Conservation (phyloP, 2,888 invertebrate genomes). For the Hemithea aestivaria region DNA sequence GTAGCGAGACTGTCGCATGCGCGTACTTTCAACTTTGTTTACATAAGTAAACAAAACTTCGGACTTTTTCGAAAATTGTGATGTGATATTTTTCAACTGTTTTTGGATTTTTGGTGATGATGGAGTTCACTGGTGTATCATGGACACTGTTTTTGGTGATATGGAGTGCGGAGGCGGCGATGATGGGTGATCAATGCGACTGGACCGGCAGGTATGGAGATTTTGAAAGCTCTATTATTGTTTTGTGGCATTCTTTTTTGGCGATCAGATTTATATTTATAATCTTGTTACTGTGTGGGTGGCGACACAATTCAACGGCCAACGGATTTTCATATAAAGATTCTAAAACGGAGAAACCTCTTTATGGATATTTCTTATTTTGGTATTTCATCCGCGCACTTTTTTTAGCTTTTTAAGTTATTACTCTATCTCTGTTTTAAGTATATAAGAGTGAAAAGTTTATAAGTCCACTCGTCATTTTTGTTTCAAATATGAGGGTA, state of each 20-base stretch:
- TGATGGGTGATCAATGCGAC: constrained; percentile 84
- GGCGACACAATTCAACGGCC: neutral
- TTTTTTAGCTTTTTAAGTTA: too few relatives aligned
- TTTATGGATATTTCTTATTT: too few relatives aligned
- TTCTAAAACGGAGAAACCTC: too few relatives aligned
- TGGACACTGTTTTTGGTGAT: constrained; percentile 67
- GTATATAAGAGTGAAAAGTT: too few relatives aligned
- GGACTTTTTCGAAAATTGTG: constrained; percentile 35
- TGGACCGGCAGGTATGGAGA: constrained; percentile 83
- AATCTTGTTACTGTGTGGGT: too few relatives aligned
- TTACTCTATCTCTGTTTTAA: too few relatives aligned
- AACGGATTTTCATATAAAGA: neutral
- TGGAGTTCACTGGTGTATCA: constrained; percentile 52
- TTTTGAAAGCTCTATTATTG: constrained; percentile 39
- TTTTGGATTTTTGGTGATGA: constrained; percentile 39
- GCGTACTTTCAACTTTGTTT: constrained; percentile 43
- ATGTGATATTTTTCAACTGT: constrained; percentile 39
- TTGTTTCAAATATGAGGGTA: too few relatives aligned
- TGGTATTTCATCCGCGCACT: too few relatives aligned
- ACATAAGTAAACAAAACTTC: constrained; percentile 32
- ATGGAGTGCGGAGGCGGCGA: constrained; percentile 71
- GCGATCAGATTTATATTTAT: too few relatives aligned
- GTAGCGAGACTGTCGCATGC: constrained; percentile 29
- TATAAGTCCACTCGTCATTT: too few relatives aligned
- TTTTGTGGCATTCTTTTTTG: constrained; percentile 29